Conservation (phyloP, 2,113 vertebrate genomes). For the Paramormyrops kingsleyae region DNA sequence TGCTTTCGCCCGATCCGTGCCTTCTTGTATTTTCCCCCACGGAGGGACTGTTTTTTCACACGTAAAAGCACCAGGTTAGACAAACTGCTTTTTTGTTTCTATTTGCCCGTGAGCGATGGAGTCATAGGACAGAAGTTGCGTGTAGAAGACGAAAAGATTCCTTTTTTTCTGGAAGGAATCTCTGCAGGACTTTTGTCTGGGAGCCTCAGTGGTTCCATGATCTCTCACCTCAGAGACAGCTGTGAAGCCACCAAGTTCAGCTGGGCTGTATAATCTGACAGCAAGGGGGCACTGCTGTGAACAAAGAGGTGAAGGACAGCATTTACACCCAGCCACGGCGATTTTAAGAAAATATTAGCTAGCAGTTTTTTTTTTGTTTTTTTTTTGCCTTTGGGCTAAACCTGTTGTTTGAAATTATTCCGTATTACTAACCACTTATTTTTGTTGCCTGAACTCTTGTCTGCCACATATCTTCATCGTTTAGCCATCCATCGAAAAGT, state of each 20-base stretch:
- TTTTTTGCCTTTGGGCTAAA: neutral
- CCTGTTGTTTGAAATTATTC: neutral
- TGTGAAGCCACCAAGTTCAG: constrained; percentile 1
- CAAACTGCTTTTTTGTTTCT: neutral
- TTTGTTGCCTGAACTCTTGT: neutral
- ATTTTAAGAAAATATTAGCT: neutral
- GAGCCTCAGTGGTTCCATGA: neutral
- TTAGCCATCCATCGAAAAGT: neutral
- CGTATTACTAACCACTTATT: neutral
- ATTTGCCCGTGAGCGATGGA: neutral
- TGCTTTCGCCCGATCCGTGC: constrained; percentile 46
- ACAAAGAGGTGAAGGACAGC: neutral
- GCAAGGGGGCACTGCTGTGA: neutral
- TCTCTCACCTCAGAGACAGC: constrained; percentile 5
- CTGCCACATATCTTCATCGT: neutral
- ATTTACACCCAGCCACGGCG: neutral
- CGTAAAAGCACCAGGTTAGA: constrained; percentile 16
- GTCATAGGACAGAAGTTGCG: neutral
- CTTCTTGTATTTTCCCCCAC: constrained; percentile 48
- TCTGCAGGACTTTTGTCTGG: neutral
- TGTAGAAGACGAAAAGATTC: neutral
- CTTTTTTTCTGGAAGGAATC: neutral
- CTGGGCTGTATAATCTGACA: neutral
- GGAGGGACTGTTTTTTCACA: constrained; percentile 32
- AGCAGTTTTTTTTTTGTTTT: neutral